A percentile compares a stretch with the other conserved stretches of the same genome.
Conservation (phyloP, 2,797 vertebrate species). For the Silurus aristotelis region DNA sequence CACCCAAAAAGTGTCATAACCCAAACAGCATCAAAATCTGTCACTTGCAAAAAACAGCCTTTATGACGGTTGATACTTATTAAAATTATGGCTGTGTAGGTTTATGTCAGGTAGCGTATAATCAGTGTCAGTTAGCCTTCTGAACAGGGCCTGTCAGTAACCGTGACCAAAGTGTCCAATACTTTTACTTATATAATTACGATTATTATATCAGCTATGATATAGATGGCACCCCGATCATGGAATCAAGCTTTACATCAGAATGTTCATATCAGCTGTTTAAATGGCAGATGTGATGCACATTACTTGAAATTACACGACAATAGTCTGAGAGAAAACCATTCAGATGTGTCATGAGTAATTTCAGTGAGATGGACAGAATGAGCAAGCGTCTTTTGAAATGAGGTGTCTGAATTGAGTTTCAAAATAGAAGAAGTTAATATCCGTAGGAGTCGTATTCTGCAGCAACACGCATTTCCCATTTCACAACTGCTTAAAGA, state of each 20-base stretch:
- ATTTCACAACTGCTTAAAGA: slow-evolving; percentile 33
- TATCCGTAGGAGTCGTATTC: slow-evolving; percentile 37
- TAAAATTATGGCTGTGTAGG: background rate
- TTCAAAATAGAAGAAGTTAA: slow-evolving; percentile 35
- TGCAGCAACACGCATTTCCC: slow-evolving; percentile 31
- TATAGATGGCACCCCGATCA: background rate
- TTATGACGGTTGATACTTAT: background rate
- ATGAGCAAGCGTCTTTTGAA: slow-evolving; percentile 47
- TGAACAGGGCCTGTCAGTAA: background rate
- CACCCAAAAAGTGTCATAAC: background rate
- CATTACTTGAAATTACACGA: slow-evolving; percentile 33
- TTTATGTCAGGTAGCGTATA: background rate
- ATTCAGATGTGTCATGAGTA: slow-evolving; percentile 33
- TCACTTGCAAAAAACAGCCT: slow-evolving; percentile 1
- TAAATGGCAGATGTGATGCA: background rate
- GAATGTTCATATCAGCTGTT: background rate
- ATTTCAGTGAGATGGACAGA: slow-evolving; percentile 34
- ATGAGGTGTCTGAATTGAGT: slow-evolving; percentile 50
- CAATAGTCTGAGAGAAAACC: slow-evolving; percentile 34
- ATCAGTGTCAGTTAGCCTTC: background rate
- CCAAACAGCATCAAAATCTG: background rate
- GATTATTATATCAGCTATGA: background rate
- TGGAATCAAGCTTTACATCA: background rate
- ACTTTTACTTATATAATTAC: background rate
- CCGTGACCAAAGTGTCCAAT: background rate